Evolutionary conservation across 2,888 invertebrate species (phyloP), one percentile per base, ranked within the genome.

Genomic region (Drosophila niveifrons): DNA sequence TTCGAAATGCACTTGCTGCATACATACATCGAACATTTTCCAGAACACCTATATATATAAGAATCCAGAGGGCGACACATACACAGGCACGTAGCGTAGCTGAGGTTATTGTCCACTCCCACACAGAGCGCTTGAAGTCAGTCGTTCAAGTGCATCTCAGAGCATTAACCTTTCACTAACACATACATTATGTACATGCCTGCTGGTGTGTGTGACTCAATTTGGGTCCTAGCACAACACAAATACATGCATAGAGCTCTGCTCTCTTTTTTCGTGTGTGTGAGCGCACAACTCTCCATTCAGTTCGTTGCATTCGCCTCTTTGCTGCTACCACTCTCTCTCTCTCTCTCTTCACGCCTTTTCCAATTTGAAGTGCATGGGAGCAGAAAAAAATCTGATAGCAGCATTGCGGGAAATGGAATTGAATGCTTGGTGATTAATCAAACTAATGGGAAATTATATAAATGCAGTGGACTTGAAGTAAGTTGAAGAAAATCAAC

Each of bases 121-220:
- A 56, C 53, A 50, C 53, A 52, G 31, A 61, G 64, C 73, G 74
- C 51, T 77, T 77, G 80, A 71, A 87, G 88, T 90, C 84, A 90
- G 90, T 91, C 90, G 90, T 90, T 90, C 90, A 90, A 90, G 90
- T 90, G 90, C 90, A 90, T 83, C 83, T 79, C 84, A 89, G 91
- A 88, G 89, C 90, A 70, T 90, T 90, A 82, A 90, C 90, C 90
- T 79, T 82, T 78, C 58, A 57, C 23, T 29, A 9, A 11, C 34
- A 23, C 34, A 36, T 15, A 28, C 39, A 56, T 57, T 11, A 18
- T 48, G 6, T 34, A n/a, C 34, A 23, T 23, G 23, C 23, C 23
- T 6, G 23, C 23, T 23, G 1, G 6, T 23, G 23, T 23, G 18
- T 18, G 39, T 29, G 13, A 23, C 63, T 75, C 70, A 72, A 68